Evolutionary conservation across 2,888 invertebrate genomes (phyloP), one percentile per base, ranked within the genome.

Genomic region (Halocaridina rubra): DNA sequence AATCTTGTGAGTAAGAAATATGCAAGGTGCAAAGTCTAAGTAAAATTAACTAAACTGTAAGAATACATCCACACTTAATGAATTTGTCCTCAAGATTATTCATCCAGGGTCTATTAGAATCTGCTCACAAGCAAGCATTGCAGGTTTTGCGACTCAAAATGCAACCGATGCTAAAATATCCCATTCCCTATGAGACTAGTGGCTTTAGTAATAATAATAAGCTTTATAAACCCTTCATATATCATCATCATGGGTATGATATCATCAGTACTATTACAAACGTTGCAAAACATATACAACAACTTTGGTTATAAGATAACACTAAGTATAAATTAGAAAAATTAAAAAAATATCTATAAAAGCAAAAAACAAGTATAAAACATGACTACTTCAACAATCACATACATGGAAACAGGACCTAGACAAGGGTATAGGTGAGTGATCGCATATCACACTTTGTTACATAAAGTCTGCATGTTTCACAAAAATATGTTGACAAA

Each of bases 251-350:
- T 71, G 61, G 72, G 69, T 79, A 67, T 53, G 57, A 29, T 80
- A 80, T 80, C 80, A 80, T 80, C 80, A 80, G 64, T 71, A 80
- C 80, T 80, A 80, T 72, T 80, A 80, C 80, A 80, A 80, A 80
- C 71, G 80, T 80, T 71, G 80, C 80, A 80, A 80, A 80, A 80
- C 80, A 72, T 80, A 80, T 77, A 84, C 82, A 84, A 84, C 82
- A 84, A 84, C 82, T 84, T 84, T 84, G 82, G 82, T 84, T 84
- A 84, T 69, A 77, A 84, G 82, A 84, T 84, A 84, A 84, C 82
- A 84, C 82, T 84, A 84, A 84, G 78, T 84, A 84, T 84, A 84
- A 84, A 84, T 84, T 84, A 84, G 82, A 84, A 84, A 84, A 84
- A 84, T 84, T 84, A 84, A 84, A 84, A 84, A 84, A 84, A 84